These are phyloP conservation scores for Tetanocera ferruginea DNA, from an alignment of 2,888 invertebrate genomes.

Conservation along the genomic window DNA sequence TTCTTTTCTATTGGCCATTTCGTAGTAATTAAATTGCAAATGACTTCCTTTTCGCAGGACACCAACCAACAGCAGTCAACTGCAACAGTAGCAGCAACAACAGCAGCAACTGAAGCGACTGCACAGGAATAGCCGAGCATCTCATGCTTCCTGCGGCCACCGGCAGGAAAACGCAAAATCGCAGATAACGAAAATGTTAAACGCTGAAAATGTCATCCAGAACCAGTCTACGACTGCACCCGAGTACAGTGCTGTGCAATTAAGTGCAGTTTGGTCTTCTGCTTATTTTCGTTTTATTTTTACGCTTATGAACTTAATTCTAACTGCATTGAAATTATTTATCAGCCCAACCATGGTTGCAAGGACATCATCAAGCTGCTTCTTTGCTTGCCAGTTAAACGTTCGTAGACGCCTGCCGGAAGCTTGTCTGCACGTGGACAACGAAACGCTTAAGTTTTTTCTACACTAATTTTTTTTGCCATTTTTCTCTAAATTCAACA, in stretches of 20 bases:
- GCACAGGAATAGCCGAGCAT: conserved; percentile 9
- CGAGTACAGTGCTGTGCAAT: background rate
- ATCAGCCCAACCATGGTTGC: background rate
- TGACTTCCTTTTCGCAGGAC: conserved; percentile 64
- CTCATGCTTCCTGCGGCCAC: conserved; percentile 1
- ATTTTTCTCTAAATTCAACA: background rate
- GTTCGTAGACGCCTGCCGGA: conserved; percentile 14
- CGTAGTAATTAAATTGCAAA: conserved; percentile 70
- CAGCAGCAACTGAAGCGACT: conserved; percentile 7
- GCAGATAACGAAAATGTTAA: conserved; percentile 18
- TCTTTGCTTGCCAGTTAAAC: background rate
- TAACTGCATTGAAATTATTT: background rate
- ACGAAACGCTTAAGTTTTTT: background rate
- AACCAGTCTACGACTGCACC: too few relatives aligned
- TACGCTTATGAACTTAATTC: background rate
- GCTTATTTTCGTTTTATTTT: background rate
- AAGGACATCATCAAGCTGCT: background rate
- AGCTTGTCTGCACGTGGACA: background rate
- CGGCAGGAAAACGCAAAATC: conserved; percentile 10
- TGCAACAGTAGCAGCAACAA: conserved; percentile 30
- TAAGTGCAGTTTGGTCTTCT: background rate
- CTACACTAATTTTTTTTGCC: background rate
- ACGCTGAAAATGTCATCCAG: background rate
- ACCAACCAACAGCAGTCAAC: conserved; percentile 19
- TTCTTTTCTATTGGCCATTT: conserved; percentile 70